A percentile compares a stretch with the other conserved stretches of the same genome.
Conservation (phyloP, 1,140 invertebrate species). For the Elymnias hypermnestra region DNA sequence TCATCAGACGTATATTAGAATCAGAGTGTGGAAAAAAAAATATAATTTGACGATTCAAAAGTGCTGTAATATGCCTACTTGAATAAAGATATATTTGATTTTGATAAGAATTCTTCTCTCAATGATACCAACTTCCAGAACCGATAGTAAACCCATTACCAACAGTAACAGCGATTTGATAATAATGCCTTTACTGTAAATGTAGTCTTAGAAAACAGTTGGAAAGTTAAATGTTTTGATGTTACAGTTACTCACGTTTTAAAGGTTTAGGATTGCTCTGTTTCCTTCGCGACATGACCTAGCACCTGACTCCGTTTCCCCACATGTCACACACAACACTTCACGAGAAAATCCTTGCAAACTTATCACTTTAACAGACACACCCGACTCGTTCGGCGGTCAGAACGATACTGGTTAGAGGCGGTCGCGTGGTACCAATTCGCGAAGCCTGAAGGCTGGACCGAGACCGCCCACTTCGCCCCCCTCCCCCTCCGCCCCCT, state of each 20-base stretch:
- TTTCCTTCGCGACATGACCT: conserved; percentile 79
- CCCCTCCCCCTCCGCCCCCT: conserved; percentile 29
- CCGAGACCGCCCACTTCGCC: conserved; percentile 38
- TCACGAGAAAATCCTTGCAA: conserved; percentile 33
- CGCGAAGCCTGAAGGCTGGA: conserved; percentile 41
- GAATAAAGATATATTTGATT: no score
- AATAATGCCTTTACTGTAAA: no score
- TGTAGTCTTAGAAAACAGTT: no score
- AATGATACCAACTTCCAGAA: no score
- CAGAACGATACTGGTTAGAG: conserved; percentile 38
- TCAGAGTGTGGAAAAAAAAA: no score
- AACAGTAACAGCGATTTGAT: no score
- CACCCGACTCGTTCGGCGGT: conserved; percentile 28
- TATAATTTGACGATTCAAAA: no score
- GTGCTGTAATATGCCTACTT: no score
- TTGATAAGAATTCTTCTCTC: no score
- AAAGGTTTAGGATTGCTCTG: conserved; percentile 80
- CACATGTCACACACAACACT: conserved; percentile 57
- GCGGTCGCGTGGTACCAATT: conserved; percentile 38
- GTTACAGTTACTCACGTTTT: conserved; percentile 80
- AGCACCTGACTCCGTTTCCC: conserved; percentile 40
- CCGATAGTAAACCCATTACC: no score
- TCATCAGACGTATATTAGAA: no score
- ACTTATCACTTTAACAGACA: conserved; percentile 27
- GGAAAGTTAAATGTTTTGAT: no score